These are phyloP conservation scores for Archilochus colubris DNA, from an alignment of 2,113 vertebrate species.

Conservation along the genomic window DNA sequence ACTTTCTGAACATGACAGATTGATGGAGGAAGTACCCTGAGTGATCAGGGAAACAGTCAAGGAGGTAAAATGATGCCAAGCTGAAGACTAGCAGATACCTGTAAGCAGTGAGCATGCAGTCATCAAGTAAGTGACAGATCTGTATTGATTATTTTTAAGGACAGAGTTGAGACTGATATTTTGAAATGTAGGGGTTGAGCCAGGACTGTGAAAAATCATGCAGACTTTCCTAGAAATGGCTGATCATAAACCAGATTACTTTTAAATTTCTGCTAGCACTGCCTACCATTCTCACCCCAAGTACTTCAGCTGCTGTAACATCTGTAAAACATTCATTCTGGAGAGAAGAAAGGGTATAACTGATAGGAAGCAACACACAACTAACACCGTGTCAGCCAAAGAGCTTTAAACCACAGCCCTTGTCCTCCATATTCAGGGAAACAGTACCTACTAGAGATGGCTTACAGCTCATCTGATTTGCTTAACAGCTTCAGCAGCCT, in stretches of 20 bases:
- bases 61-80: neutral
- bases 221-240: neutral
- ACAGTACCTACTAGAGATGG: neutral
- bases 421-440: neutral
- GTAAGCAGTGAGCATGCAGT: neutral
- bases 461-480: neutral
- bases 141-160: slow-evolving; percentile 40
- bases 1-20: neutral
- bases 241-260: neutral
- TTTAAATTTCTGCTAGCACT: slow-evolving; percentile 1
- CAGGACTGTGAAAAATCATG: neutral
- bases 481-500: neutral
- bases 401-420: neutral
- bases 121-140: slow-evolving; percentile 32
- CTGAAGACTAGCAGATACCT: slow-evolving; percentile 20
- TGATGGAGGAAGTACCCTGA: neutral
- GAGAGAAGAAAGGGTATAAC: neutral
- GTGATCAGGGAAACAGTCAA: slow-evolving; percentile 12
- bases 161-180: neutral
- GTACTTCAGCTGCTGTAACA: slow-evolving; percentile 15
- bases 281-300: neutral
- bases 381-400: neutral
- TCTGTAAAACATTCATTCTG: slow-evolving; percentile 23
- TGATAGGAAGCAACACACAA: neutral
- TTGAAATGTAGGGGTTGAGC: neutral